Evolutionary conservation across 2,888 invertebrate species (phyloP).

Genomic region (Bombyx huttoni): DNA sequence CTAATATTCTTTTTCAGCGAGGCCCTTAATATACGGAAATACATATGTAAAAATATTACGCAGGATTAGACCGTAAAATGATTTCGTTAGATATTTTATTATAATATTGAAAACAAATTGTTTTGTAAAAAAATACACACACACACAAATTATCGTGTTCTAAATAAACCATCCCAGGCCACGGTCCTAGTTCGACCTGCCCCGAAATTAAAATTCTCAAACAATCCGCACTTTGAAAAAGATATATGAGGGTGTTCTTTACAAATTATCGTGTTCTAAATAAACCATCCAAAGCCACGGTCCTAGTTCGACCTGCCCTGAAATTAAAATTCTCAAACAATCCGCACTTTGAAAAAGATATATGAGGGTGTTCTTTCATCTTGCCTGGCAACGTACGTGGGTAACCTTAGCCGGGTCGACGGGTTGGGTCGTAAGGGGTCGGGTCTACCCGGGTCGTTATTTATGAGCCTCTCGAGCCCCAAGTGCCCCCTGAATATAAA

Average conservation of each 20-base stretch:
- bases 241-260: constrained; percentile 68
- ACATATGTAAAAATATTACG: no score
- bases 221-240: constrained; percentile 66
- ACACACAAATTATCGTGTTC: no score
- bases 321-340: constrained; percentile 69
- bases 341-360: constrained; percentile 68
- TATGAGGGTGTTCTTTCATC: constrained; percentile 68
- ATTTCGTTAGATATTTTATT: no score
- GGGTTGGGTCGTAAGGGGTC: constrained; percentile 26
- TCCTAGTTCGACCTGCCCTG: constrained; percentile 18
- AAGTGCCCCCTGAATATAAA: constrained; percentile 68
- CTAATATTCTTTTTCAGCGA: no score
- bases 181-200: constrained; percentile 16
- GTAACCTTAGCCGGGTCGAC: constrained; percentile 57
- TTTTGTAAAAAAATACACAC: no score
- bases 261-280: no score
- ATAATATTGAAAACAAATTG: no score
- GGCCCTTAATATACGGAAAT: no score
- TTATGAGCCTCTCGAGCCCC: constrained; percentile 68
- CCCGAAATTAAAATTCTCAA: constrained; percentile 65
- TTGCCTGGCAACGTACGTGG: constrained; percentile 34
- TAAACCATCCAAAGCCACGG: not conserved
- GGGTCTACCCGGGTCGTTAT: constrained; percentile 57
- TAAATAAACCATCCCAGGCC: no score
- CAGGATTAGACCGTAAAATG: no score